Evolutionary conservation across 2,888 invertebrate species (phyloP), one percentile per base, ranked within the genome.

Genomic region (Lymantria dispar): DNA sequence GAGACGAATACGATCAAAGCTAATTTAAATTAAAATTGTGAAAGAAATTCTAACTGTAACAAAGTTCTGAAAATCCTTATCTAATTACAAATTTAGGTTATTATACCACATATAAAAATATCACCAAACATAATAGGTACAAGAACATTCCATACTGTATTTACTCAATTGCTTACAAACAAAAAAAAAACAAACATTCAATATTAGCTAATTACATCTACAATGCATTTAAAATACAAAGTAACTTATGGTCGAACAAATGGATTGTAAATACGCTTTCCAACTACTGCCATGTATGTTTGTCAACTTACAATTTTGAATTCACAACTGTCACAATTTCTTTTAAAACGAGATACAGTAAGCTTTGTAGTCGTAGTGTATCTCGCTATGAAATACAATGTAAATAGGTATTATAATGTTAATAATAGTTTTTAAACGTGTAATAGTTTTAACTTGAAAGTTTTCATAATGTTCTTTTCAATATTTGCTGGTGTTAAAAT

Each of bases 261-360:
- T 58, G 64, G 55, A 56, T 67, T 67, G 70, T 68, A 59, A 67
- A 73, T 72, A 71, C 61, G 69, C 65, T 72, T 73, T 71, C 66
- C 68, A 66, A 60, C 66, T 59, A 64, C 40, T 49, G 51, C 52
- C 56, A 61, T 58, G 59, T 56, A 74, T 65, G 74, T 59, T 52
- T 75, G 75, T 72, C 76, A 58, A 59, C 62, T 62, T 49, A 58
- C 63, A 62, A n/a, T 67, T 59, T 62, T 58, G 45, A 52, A 44
- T 44, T 40, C 46, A 58, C 46, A 50, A 53, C 56, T 62, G 64
- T 60, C 66, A 65, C 58, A 65, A 60, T 64, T 54, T 60, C 55
- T 66, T 53, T 53, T 29, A 43, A 13, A 33, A 8, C 10, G 38
- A 10, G 42, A 22, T 45, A 49, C 31, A 39, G 41, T 15, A 37